Evolutionary conservation across 2,113 vertebrate species (phyloP).

Genomic region (Ageneiosus marmoratus): DNA sequence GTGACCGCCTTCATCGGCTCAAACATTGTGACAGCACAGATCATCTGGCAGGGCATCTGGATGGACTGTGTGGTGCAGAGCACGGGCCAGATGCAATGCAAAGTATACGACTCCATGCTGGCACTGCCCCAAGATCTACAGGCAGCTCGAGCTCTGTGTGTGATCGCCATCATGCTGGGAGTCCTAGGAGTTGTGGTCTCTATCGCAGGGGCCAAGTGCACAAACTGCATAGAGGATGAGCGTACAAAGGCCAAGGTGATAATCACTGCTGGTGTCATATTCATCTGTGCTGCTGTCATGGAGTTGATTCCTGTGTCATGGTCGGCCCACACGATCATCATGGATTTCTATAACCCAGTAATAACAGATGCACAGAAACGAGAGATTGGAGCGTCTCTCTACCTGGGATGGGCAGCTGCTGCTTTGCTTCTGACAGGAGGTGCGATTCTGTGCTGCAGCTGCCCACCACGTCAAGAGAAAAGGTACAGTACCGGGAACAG

Average conservation of each 20-base stretch:
- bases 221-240: constrained; percentile 87
- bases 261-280: constrained; percentile 79
- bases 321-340: constrained; percentile 86
- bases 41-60: constrained; percentile 86
- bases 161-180: constrained; percentile 84
- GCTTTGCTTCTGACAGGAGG: constrained; percentile 85
- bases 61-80: constrained; percentile 86
- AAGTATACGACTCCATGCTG: constrained; percentile 85
- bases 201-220: constrained; percentile 88
- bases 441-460: constrained; percentile 84
- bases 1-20: constrained; percentile 88
- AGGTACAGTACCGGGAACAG: constrained; percentile 73
- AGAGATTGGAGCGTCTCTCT: constrained; percentile 85
- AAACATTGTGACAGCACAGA: constrained; percentile 87
- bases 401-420: constrained; percentile 87
- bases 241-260: constrained; percentile 84
- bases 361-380: constrained; percentile 78
- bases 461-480: constrained; percentile 77
- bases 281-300: constrained; percentile 79
- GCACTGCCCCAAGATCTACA: constrained; percentile 85
- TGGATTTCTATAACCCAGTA: constrained; percentile 81
- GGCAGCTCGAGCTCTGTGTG: constrained; percentile 82
- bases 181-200: constrained; percentile 80
- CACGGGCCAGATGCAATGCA: constrained; percentile 84
- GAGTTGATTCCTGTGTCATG: constrained; percentile 87